Percentiles rank a stretch among this genome's conserved stretches.
phyloP scores from a whole-genome alignment of 2,113 vertebrate species.

The Mus spicilegus region DNA sequence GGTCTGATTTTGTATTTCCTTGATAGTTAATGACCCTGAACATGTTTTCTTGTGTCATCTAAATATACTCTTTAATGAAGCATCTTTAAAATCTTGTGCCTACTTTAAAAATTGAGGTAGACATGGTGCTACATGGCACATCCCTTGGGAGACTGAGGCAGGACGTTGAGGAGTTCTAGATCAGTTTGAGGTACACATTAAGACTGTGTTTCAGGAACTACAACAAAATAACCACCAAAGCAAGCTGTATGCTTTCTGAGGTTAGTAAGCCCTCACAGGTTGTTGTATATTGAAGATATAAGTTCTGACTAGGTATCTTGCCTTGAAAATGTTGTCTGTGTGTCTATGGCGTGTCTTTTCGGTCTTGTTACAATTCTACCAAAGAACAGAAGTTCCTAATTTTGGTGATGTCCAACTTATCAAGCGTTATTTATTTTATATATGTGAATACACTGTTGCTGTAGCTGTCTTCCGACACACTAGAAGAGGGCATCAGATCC shows the following conservation, averaged over 20 bases:
- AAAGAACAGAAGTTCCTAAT: slow-evolving; percentile 16
- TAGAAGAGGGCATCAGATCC: no score
- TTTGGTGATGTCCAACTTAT: not conserved
- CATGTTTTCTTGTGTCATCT: not conserved
- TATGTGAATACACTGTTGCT: no score
- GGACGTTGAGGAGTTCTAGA: not conserved
- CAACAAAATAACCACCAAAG: not conserved
- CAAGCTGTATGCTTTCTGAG: not conserved
- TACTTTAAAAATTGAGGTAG: slow-evolving; percentile 24
- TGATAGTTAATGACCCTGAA: no score
- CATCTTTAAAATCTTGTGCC: not conserved
- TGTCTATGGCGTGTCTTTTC: not conserved
- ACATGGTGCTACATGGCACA: not conserved
- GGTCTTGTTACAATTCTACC: slow-evolving; percentile 15
- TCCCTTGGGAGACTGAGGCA: not conserved
- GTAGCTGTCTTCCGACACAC: no score
- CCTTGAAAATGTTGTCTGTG: not conserved
- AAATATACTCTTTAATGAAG: not conserved
- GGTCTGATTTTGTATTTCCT: not conserved
- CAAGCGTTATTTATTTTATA: not conserved
- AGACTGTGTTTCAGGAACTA: no score
- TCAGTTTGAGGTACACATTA: not conserved
- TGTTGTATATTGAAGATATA: not conserved
- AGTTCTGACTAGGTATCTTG: not conserved
- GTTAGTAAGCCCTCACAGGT: not conserved